A percentile compares a stretch with the other conserved stretches of the same genome.
Conservation (phyloP, 2,888 invertebrate genomes). For the Prionchulus punctatus region DNA sequence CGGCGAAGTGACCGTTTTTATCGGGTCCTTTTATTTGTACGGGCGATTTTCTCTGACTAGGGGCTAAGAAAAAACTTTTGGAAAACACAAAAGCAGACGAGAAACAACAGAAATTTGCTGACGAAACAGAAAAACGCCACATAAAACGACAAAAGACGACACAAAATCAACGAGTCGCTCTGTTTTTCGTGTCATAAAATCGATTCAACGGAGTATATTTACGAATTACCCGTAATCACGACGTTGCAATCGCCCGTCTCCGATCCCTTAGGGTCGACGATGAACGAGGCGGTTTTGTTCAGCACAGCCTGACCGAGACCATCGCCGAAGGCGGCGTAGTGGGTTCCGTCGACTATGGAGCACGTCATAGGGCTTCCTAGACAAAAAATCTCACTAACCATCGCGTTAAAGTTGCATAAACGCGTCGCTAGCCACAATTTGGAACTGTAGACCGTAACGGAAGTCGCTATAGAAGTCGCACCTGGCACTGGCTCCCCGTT, state of each 20-base stretch:
- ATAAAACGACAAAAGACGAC: neutral
- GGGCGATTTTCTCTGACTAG: neutral
- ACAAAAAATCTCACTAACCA: conserved; percentile 20
- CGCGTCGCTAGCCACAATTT: too few relatives aligned
- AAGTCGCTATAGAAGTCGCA: neutral
- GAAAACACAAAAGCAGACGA: too few relatives aligned
- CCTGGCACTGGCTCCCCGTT: conserved; percentile 39
- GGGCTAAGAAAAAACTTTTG: too few relatives aligned
- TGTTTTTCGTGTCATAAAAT: neutral
- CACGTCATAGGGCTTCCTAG: conserved; percentile 21
- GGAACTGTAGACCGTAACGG: neutral
- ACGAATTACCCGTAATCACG: conserved; percentile 8
- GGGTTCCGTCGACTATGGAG: neutral
- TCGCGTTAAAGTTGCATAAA: too few relatives aligned
- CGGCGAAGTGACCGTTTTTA: neutral
- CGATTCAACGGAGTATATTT: neutral
- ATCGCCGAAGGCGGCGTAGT: conserved; percentile 41
- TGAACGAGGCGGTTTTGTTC: conserved; percentile 62
- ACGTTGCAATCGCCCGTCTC: conserved; percentile 20
- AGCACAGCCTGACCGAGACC: conserved; percentile 75
- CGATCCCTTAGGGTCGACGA: conserved; percentile 60
- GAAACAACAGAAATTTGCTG: too few relatives aligned
- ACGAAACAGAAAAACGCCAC: too few relatives aligned
- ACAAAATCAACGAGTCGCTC: neutral
- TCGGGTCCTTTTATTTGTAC: neutral